phyloP scores from a whole-genome alignment of 2,797 vertebrate genomes.

The Poliocrania exsul region DNA sequence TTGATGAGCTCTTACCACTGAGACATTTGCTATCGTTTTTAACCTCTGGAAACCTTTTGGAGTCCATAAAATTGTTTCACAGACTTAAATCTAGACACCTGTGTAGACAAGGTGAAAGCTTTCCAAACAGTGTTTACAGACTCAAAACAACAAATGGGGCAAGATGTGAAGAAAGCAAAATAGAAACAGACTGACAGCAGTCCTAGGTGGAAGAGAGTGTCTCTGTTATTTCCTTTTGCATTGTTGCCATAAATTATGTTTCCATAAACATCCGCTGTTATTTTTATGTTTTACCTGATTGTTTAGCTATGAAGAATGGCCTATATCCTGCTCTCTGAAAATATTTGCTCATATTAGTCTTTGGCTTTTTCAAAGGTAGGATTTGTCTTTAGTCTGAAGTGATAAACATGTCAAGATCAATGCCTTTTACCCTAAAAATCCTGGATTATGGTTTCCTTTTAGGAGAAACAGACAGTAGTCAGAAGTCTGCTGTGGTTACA shows the following conservation, averaged over 20 bases:
- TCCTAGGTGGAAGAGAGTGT: conserved; percentile 23
- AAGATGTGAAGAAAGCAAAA: not conserved
- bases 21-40: not conserved
- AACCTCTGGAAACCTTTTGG: not conserved
- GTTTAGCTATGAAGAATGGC: conserved; percentile 23
- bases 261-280: not conserved
- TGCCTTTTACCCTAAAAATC: not conserved
- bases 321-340: conserved; percentile 43
- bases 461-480: not conserved
- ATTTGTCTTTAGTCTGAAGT: not conserved
- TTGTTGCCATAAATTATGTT: not conserved
- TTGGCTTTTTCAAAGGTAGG: not conserved
- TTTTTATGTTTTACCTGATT: conserved; percentile 25
- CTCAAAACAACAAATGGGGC: not conserved
- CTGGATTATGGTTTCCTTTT: not conserved
- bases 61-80: not conserved
- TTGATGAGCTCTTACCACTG: not conserved
- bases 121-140: not conserved
- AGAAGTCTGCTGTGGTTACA: not conserved
- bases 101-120: not conserved
- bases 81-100: not conserved
- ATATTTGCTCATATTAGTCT: not conserved
- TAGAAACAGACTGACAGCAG: not conserved
- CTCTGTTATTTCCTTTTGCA: conserved; percentile 37
- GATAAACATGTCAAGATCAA: conserved; percentile 13